Evolutionary conservation across 2,797 vertebrate genomes (phyloP).

Genomic region (Kryptolebias ocellatus): DNA sequence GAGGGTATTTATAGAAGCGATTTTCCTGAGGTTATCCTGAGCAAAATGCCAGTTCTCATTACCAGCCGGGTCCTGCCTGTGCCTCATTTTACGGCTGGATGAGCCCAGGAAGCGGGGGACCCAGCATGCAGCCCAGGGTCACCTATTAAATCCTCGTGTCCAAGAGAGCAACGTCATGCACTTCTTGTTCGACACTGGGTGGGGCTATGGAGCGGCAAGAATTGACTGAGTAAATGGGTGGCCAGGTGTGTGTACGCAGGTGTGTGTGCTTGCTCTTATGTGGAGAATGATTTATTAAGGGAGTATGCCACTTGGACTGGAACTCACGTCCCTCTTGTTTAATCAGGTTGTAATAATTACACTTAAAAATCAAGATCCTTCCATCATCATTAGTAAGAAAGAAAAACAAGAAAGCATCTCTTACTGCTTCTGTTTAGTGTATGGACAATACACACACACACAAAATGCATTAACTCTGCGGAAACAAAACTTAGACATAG

Average conservation of each 20-base stretch:
- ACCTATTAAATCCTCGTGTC: slow-evolving; percentile 83
- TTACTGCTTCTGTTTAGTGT: not conserved
- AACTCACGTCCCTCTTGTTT: slow-evolving; percentile 42
- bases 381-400: slow-evolving; percentile 9
- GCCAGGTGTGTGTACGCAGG: slow-evolving; percentile 53
- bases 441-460: no score
- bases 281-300: slow-evolving; percentile 54
- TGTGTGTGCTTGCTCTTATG: slow-evolving; percentile 33
- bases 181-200: slow-evolving; percentile 74
- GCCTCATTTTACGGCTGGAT: slow-evolving; percentile 86
- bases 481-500: not conserved
- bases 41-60: slow-evolving; percentile 87
- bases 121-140: slow-evolving; percentile 81
- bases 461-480: no score
- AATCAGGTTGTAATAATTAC: slow-evolving; percentile 32
- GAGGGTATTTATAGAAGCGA: slow-evolving; percentile 86
- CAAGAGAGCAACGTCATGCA: slow-evolving; percentile 77
- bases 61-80: slow-evolving; percentile 79
- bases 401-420: not conserved
- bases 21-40: slow-evolving; percentile 85
- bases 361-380: slow-evolving; percentile 25
- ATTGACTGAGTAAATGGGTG: slow-evolving; percentile 37
- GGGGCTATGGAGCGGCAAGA: slow-evolving; percentile 63
- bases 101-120: slow-evolving; percentile 75
- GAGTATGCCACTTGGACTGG: slow-evolving; percentile 29